Base-by-base conservation (phyloP, 2,113 vertebrate species). In the Agapornis roseicollis region DNA sequence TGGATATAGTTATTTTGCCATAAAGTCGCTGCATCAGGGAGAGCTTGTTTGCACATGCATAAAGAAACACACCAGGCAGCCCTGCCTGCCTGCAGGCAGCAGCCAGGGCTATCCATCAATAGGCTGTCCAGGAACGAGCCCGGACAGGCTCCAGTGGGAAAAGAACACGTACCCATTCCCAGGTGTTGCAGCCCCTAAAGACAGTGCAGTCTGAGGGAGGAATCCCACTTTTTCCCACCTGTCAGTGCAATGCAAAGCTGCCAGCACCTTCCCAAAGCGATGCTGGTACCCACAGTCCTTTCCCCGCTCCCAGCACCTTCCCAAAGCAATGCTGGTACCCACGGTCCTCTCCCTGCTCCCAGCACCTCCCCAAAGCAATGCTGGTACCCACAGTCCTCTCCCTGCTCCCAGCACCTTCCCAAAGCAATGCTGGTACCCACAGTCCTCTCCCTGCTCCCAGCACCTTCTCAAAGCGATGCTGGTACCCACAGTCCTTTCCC, bases 101-200 rank as follows among this genome's bases (percentile, higher is more conserved):
- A 25, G 42, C 0, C 0, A 65, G 63, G 64, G 31, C 8, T 44
- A 13, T 52, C 66, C 63, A 31, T 65, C 55, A 37, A 9, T 5
- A 24, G 66, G 46, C 64, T 76, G 33, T 0, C 76, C 10, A 17
- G 77, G 60, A 80, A 69, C 1, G 11, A 90, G 63, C n/a, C 55
- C 20, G 37, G 63, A 50, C 7, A 35, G 25, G 5, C 33, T 85
- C 71, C 66, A 10, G 41, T 2, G n/a, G 73, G 33, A 56, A 17
- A 61, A 35, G 19, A 85, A 23, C 72, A 33, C 23, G 23, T 3
- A n/a, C 3, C 2, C 6, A 16, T 47, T 4, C 1, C 28, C 0
- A 0, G 12, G 35, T n/a, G 22, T 31, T 1, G 4, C 35, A 55
- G 33, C 17, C 27, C 23, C 0, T 0, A 73, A 77, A 58, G 1